Evolutionary conservation across 2,888 invertebrate species (phyloP).

Genomic region (Allygus modestus): DNA sequence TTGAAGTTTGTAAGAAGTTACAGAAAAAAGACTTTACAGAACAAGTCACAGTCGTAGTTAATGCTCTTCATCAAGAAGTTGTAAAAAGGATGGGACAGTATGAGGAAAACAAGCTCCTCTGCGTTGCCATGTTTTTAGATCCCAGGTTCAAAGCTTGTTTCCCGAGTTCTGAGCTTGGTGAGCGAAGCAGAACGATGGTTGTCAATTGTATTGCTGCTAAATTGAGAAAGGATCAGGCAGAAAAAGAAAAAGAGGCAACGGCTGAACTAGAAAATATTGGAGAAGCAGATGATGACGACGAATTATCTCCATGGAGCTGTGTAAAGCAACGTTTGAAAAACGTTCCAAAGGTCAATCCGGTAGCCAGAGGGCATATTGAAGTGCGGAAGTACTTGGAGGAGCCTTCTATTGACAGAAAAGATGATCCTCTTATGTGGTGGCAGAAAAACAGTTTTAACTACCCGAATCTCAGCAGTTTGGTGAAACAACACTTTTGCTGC

Average conservation of each 20-base stretch:
- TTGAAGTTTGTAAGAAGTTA: not conserved
- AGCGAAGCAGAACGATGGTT: not conserved
- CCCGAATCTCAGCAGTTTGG: not conserved
- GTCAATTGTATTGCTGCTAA: not conserved
- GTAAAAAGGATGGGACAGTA: not conserved
- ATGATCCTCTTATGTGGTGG: conserved; percentile 1
- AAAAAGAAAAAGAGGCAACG: not conserved
- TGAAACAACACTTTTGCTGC: not conserved
- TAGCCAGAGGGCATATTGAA: not conserved
- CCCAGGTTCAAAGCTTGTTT: not conserved
- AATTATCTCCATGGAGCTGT: not conserved
- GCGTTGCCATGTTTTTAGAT: not conserved
- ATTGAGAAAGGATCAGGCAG: not conserved
- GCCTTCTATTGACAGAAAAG: not conserved
- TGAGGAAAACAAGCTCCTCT: not conserved
- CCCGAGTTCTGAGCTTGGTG: not conserved
- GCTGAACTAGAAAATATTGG: not conserved
- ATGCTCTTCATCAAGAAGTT: not conserved
- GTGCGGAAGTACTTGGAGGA: not conserved
- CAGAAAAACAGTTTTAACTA: not conserved
- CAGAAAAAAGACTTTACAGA: not conserved
- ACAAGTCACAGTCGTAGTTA: not conserved
- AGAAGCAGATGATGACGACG: not conserved
- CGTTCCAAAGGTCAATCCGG: not conserved
- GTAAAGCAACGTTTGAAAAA: not conserved